Base-by-base conservation (phyloP, 2,113 vertebrate species). In the Pterophyllum scalare region DNA sequence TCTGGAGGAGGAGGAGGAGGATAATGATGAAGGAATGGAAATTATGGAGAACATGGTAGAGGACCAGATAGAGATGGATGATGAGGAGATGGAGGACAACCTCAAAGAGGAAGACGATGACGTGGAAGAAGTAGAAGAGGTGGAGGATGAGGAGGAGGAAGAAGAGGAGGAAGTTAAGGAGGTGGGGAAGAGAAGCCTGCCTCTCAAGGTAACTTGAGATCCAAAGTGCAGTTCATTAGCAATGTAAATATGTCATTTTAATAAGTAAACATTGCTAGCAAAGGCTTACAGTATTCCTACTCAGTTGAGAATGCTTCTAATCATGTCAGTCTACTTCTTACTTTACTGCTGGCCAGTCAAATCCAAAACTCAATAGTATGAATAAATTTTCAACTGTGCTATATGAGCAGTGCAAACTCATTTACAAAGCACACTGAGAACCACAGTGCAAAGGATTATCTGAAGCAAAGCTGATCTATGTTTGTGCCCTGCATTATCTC, bases 31-130 rank as follows among this genome's bases (percentile, higher is more conserved):
- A 77, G 59, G 64, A 64, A 89, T 88, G 77, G 90, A 90, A 20
- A 77, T 91, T 0, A 74, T 97, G 89, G 97, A 97, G 74, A 94
- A 97, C 92, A 95, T 96, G 91, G 96, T 94, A 91, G 95, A 95
- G 31, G 96, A 96, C 86, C 96, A 92, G 83, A 96, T 95, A 90
- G 97, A 96, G 28, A 65, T 89, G 64, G 84, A 90, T 1, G 96
- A 96, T 59, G 92, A 94, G 11, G 96, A 96, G 74, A 94, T 95
- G 65, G 96, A 96, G 40, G 95, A 97, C 24, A 95, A 96, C 22
- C 75, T 91, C 61, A 87, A 89, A 87, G 79, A 94, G 31, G 82
- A 92, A 20, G 86, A 84, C 35, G 79, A 81, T 60, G 76, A 85
- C 9, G 89, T 80, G 19, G 84, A 81, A 22, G 75, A 90, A 11